phyloP scores from a whole-genome alignment of 2,888 invertebrate species.

The Campoletis raptor region DNA sequence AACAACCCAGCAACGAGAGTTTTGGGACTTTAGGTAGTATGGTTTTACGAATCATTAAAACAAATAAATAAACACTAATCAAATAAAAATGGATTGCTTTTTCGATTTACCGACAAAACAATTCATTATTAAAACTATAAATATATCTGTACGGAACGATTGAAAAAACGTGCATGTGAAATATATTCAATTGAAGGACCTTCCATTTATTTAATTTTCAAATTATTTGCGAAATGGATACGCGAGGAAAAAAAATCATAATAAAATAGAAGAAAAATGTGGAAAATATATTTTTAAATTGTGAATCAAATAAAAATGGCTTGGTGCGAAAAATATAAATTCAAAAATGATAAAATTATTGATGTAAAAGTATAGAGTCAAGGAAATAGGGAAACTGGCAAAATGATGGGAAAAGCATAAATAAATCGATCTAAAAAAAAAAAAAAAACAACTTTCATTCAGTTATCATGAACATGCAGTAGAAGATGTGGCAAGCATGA shows the following conservation, averaged over 20 bases:
- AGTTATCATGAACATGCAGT: slow-evolving; percentile 95
- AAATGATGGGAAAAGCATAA: background rate
- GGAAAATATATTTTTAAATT: too few species aligned
- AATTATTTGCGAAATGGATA: background rate
- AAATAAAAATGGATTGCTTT: slow-evolving; percentile 6
- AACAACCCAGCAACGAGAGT: slow-evolving; percentile 14
- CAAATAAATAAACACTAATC: too few species aligned
- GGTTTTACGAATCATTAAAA: background rate
- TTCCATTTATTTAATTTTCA: background rate
- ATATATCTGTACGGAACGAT: background rate
- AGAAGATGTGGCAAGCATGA: slow-evolving; percentile 93
- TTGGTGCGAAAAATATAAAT: background rate
- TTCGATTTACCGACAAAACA: background rate
- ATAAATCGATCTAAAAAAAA: background rate
- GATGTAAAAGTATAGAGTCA: background rate
- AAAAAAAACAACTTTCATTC: background rate
- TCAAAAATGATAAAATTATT: background rate
- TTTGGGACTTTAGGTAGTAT: slow-evolving; percentile 57
- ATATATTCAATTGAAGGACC: background rate
- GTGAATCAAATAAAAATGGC: too few species aligned
- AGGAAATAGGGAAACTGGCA: background rate
- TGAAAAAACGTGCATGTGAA: background rate
- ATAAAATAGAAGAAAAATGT: too few species aligned
- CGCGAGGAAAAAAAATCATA: background rate
- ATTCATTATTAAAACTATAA: too few species aligned